Evolutionary conservation across 2,113 vertebrate genomes (phyloP), one percentile per base, ranked within the genome.

Genomic region (Maccullochella peelii): DNA sequence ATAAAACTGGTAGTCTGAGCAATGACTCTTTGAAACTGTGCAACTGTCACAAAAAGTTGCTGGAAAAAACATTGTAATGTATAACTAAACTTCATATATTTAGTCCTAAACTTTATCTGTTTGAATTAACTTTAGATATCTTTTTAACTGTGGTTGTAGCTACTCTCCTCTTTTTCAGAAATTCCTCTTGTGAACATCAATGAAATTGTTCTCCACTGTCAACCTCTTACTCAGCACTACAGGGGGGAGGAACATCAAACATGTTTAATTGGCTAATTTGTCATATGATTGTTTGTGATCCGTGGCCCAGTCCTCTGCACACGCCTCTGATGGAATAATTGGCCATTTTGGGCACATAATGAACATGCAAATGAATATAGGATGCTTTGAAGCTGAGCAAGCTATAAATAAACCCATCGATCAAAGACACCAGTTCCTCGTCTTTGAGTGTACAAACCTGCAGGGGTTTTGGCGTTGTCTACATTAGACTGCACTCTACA

Each of bases 251-350:
- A 49, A 83, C 86, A 90, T 89, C 83, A 92, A 85, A 85, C 82
- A 52, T 67, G 58, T 89, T 89, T 92, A 93, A 94, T 93, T 92
- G 91, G 88, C 84, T 88, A 86, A 90, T 93, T 93, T 93, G 90
- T 93, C 86, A 88, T 79, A 75, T 86, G 84, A 94, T 92, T 89
- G 86, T 91, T 92, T 69, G 75, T 80, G 84, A 81, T 86, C 82
- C n/a, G 7, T 36, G 71, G 70, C 77, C 86, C 77, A 62, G 68
- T 83, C 77, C 52, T 89, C 83, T 40, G 30, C 80, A 71, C 62
- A 62, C 40, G 47, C 71, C 86, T 93, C 88, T 89, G 83, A 92
- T 88, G 82, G 80, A 91, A 90, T 95, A 94, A 95, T 93, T 83
- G 88, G 63, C 68, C 71, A 79, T 90, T 93, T 92, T 74, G 66